phyloP scores from a whole-genome alignment of 1,140 invertebrate species.

The Trypoxylus dichotomus region DNA sequence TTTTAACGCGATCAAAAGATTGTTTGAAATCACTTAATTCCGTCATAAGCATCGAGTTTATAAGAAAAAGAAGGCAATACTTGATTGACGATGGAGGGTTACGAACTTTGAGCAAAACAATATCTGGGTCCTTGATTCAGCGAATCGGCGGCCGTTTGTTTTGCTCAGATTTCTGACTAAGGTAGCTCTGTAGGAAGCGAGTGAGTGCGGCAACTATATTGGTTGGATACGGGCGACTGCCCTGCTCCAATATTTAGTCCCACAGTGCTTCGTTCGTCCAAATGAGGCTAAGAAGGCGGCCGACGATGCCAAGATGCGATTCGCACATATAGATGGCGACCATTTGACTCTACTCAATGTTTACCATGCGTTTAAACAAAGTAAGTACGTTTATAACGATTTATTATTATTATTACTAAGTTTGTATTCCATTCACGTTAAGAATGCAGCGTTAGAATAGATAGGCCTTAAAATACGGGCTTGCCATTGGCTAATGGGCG shows the following conservation, averaged over 20 bases:
- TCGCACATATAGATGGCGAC: conserved; percentile 99
- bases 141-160: conserved; percentile 31
- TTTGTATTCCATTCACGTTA: too few species aligned
- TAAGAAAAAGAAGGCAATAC: not conserved
- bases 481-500: too few species aligned
- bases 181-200: conserved; percentile 58
- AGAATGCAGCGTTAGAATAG: too few species aligned
- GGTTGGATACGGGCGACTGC: conserved; percentile 60
- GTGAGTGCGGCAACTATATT: conserved; percentile 58
- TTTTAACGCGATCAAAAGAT: not conserved
- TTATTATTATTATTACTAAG: too few species aligned
- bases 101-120: conserved; percentile 33
- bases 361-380: conserved; percentile 99
- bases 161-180: conserved; percentile 48
- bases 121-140: conserved; percentile 32
- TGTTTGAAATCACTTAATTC: not conserved
- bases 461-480: too few species aligned
- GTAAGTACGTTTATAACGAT: conserved; percentile 65
- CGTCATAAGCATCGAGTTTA: not conserved
- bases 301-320: conserved; percentile 98
- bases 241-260: conserved; percentile 75
- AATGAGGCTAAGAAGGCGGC: conserved; percentile 99
- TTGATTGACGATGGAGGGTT: conserved; percentile 18
- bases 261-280: conserved; percentile 98
- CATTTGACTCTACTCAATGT: conserved; percentile 95